Base-by-base conservation (phyloP, 2,888 invertebrate species). In the Eupithecia pulchellata region DNA sequence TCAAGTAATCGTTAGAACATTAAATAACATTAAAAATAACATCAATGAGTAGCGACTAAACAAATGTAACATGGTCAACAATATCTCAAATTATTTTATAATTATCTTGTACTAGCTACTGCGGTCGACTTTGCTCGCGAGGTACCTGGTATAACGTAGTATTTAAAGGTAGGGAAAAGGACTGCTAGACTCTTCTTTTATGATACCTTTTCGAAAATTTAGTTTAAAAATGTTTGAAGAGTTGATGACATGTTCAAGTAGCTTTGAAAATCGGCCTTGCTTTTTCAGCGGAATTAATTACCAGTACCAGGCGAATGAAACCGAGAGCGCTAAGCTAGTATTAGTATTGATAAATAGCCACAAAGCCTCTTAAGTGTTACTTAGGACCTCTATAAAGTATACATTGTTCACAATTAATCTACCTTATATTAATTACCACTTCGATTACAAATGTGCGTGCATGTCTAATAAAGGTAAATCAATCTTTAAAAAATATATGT, bases 11-110 rank as follows among this genome's bases (percentile, higher is more conserved):
- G 82, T 84, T 84, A 79, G 77, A 81, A 81, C 75, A 84, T 83
- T 84, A 82, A 83, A 83, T 82, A 84, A 82, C 81, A 85, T 83
- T 82, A 82, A 80, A 82, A 81, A 85, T 82, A 82, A 84, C 79
- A 81, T 84, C 78, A 76, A 79, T 64, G 52, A 72, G 63, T 66
- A 80, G 79, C 79, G 79, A 78, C 74, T 80, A 75, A 78, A 83
- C 74, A 75, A 77, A 79, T 76, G 79, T 77, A 76, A 78, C 82
- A 80, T 78, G 81, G 69, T 75, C 74, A 83, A 82, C 80, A 81
- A 81, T 71, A 72, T 72, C 42, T 81, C 80, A 82, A 81, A 78
- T 75, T 75, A 81, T 75, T 74, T 76, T 65, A 75, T 75, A 72
- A 72, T 69, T 70, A 77, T 79, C 78, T 74, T 73, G 64, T 60